Conservation (phyloP, 2,797 vertebrate genomes). For the Myotis findleyi region DNA sequence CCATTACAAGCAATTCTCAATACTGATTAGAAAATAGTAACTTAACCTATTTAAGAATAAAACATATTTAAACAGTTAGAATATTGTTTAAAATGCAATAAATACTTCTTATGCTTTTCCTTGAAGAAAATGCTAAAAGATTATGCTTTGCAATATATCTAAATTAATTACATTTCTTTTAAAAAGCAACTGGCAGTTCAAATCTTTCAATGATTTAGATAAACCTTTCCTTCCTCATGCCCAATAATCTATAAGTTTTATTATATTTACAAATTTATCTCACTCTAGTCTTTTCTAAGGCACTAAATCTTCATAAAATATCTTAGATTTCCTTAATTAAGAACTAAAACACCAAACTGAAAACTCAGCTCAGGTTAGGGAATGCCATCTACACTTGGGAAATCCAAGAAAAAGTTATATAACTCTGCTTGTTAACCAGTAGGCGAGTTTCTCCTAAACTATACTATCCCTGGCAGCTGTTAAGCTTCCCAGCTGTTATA, state of each 20-base stretch:
- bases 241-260: neutral
- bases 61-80: conserved; percentile 28
- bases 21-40: neutral
- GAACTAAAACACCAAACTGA: conserved; percentile 30
- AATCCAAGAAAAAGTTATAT: conserved; percentile 51
- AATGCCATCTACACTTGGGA: conserved; percentile 49
- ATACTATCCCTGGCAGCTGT: conserved; percentile 62
- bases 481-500: conserved; percentile 56
- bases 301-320: conserved; percentile 10
- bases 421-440: conserved; percentile 50
- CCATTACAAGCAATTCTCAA: conserved; percentile 37
- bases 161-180: conserved; percentile 25
- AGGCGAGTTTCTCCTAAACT: conserved; percentile 58
- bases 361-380: conserved; percentile 5
- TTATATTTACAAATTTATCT: conserved; percentile 25
- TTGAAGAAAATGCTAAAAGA: neutral
- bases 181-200: conserved; percentile 37
- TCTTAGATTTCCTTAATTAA: neutral
- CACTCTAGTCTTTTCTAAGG: conserved; percentile 47
- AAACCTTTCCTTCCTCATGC: conserved; percentile 4
- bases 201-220: conserved; percentile 17
- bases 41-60: conserved; percentile 38
- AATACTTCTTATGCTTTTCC: neutral
- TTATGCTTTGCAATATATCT: conserved; percentile 4
- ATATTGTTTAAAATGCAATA: conserved; percentile 25